These are phyloP conservation scores for Phrynocephalus vlangalii DNA, from an alignment of 2,797 vertebrate genomes.

Conservation along the genomic window DNA sequence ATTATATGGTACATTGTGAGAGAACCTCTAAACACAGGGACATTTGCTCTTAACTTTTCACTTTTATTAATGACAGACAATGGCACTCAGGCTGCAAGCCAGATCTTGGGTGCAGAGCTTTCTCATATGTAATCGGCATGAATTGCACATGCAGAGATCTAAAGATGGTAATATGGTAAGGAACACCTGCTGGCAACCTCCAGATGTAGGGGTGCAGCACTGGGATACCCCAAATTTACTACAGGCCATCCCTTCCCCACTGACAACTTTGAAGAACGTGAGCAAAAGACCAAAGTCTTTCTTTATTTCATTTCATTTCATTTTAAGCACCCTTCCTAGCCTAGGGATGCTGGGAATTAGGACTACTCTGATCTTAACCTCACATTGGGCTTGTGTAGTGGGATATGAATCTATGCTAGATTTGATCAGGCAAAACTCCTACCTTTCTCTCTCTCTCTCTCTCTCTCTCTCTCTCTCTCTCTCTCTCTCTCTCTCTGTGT, in stretches of 20 bases:
- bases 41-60: neutral
- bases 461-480: too few relatives aligned
- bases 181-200: neutral
- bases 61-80: conserved; percentile 36
- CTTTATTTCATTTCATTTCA: neutral
- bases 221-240: neutral
- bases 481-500: too few relatives aligned
- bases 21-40: neutral
- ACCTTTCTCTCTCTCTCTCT: too few relatives aligned
- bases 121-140: neutral
- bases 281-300: neutral
- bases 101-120: neutral
- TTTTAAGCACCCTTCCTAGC: neutral
- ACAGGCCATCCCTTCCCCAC: neutral
- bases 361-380: too few relatives aligned
- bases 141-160: neutral
- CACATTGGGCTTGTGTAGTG: too few relatives aligned
- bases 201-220: neutral
- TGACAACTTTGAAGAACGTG: neutral
- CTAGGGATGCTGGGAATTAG: too few relatives aligned
- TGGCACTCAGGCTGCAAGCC: conserved; percentile 8
- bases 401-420: too few relatives aligned
- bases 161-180: neutral
- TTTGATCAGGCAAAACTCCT: too few relatives aligned
- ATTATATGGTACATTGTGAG: neutral